Base-by-base conservation (phyloP, 2,797 vertebrate species). In the Xyrichtys novacula region DNA sequence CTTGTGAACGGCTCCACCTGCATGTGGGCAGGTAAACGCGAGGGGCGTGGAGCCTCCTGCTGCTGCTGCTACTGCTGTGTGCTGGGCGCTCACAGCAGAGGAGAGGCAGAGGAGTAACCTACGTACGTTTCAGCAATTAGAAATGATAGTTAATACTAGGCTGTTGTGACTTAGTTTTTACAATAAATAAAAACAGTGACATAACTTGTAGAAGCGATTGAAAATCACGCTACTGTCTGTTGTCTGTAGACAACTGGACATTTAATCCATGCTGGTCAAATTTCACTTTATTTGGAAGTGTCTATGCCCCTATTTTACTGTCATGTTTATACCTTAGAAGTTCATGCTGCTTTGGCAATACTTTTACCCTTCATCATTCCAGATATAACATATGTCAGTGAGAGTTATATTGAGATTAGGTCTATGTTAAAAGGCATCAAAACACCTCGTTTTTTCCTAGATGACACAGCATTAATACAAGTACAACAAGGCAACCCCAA, bases 31-130 rank as follows among this genome's bases (percentile, higher is more conserved):
- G 15, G 23, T 28, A 10, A 23, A 19, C 43, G 48, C 28, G 71
- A 50, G 17, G 78, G 84, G 84, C 63, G 85, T 80, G 80, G 47
- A 9, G 32, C 32, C 14, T 9, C 32, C 14, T 9, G 0, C 19
- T 59, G 12, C 2, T 6, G 0, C 8, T 23, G 28, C 17, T 7
- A 5, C n/a, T n/a, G n/a, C n/a, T n/a, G 12, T 1, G 12, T 43
- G 52, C 48, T 61, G 29, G 20, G 22, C 3, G 42, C 3, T 1
- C 54, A 10, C 9, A 48, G 54, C 44, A 65, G 17, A 6, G n/a
- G 16, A 23, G 3, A 3, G 11, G 31, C 3, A 9, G 3, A 2
- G 2, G 11, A 15, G 0, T 4, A 1, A 29, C n/a, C 6, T 19
- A 10, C 14, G 0, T 3, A 4, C 8, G 29, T 3, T 32, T 5